These are phyloP conservation scores for Timandra comae DNA, from an alignment of 2,888 invertebrate genomes.

Conservation along the genomic window DNA sequence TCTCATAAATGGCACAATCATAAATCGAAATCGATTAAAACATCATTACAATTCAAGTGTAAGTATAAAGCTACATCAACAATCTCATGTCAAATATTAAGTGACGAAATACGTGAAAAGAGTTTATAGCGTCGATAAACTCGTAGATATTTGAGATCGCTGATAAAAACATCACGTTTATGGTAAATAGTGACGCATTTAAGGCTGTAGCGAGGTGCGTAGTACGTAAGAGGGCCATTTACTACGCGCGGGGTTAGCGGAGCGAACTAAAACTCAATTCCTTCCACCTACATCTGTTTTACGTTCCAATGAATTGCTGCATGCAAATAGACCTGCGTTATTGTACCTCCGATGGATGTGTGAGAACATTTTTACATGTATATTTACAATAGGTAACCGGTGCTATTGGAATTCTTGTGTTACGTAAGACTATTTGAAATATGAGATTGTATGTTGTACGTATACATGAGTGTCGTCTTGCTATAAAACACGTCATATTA, in stretches of 20 bases:
- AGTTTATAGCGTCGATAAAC: conserved; percentile 28
- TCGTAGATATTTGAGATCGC: conserved; percentile 33
- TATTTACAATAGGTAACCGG: conserved; percentile 24
- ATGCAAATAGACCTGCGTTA: conserved; percentile 56
- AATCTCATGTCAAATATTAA: too few species aligned
- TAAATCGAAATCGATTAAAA: too few species aligned
- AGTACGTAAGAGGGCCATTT: conserved; percentile 38
- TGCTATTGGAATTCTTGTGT: conserved; percentile 3
- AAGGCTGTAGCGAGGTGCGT: conserved; percentile 39
- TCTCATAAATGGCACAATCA: too few species aligned
- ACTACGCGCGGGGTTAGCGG: conserved; percentile 32
- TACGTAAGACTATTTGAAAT: too few species aligned
- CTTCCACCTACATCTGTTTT: conserved; percentile 57
- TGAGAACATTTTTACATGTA: conserved; percentile 34
- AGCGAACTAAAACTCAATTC: conserved; percentile 48
- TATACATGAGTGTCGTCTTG: too few species aligned
- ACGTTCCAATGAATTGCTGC: conserved; percentile 59
- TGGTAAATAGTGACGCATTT: conserved; percentile 47
- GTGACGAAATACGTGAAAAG: conserved; percentile 13
- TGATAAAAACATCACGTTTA: conserved; percentile 49
- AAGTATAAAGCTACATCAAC: too few species aligned
- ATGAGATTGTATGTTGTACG: too few species aligned
- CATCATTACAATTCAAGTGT: too few species aligned
- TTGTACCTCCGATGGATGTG: conserved; percentile 48
- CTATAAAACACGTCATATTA: too few species aligned